Evolutionary conservation across 2,113 vertebrate genomes (phyloP).

Genomic region (Trinectes maculatus): DNA sequence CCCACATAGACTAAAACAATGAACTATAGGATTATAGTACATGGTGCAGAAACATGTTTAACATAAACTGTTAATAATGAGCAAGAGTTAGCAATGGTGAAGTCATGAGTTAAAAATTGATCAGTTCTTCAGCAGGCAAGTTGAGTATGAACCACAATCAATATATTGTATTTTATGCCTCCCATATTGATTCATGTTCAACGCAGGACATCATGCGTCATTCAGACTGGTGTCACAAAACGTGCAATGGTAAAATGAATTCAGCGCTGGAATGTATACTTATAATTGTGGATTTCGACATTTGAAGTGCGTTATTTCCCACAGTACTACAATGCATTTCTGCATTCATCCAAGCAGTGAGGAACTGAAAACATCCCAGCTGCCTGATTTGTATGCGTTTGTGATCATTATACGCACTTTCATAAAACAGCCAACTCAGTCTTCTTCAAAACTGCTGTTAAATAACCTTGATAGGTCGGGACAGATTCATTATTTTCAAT

Average conservation of each 20-base stretch:
- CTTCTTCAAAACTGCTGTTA: background rate
- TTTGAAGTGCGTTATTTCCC: too few species aligned
- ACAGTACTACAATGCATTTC: background rate
- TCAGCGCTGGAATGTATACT: background rate
- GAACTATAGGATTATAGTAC: too few species aligned
- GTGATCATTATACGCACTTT: constrained; percentile 16
- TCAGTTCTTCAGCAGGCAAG: background rate
- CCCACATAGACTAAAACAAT: too few species aligned
- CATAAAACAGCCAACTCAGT: background rate
- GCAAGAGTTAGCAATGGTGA: background rate
- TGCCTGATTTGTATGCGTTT: background rate
- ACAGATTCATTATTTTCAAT: constrained; percentile 1
- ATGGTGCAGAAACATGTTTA: background rate
- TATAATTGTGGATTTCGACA: background rate
- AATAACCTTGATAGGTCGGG: constrained; percentile 2
- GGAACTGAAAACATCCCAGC: background rate
- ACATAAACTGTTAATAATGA: background rate
- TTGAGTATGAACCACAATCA: constrained; percentile 14
- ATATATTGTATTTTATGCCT: background rate
- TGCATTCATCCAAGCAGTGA: background rate
- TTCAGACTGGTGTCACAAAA: background rate
- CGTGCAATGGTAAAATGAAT: background rate
- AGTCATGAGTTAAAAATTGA: background rate
- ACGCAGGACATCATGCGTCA: background rate
- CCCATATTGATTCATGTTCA: constrained; percentile 3